Percentiles rank a stretch among this genome's conserved stretches.
These are phyloP conservation scores for Pardosa pseudoannulata DNA, from an alignment of 2,888 invertebrate genomes.

Conservation along the genomic window DNA sequence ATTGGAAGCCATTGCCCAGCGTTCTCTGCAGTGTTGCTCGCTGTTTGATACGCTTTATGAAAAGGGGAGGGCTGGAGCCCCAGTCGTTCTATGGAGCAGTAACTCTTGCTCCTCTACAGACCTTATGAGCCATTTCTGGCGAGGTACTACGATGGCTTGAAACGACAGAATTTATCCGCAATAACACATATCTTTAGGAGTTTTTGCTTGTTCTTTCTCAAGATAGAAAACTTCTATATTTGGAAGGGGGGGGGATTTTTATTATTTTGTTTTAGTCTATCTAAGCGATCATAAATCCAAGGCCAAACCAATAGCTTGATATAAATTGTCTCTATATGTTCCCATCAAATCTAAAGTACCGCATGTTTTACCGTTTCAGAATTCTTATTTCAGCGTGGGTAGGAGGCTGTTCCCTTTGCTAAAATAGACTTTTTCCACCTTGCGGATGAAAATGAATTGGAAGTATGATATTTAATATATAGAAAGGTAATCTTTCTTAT, in stretches of 20 bases:
- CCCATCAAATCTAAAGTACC: conserved; percentile 63
- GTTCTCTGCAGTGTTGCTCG: conserved; percentile 41
- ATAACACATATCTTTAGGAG: conserved; percentile 69
- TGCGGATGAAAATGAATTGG: not conserved
- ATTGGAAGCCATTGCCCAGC: conserved; percentile 42
- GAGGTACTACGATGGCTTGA: conserved; percentile 32
- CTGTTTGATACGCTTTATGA: conserved; percentile 64
- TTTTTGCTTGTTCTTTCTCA: conserved; percentile 49
- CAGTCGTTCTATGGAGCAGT: conserved; percentile 27
- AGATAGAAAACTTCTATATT: conserved; percentile 13
- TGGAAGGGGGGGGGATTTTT: not conserved
- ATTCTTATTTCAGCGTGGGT: not conserved
- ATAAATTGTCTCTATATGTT: conserved; percentile 66
- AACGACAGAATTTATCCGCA: conserved; percentile 72
- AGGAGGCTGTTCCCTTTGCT: not conserved
- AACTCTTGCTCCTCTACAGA: conserved; percentile 55
- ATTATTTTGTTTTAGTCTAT: conserved; percentile 37
- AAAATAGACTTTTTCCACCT: conserved; percentile 14
- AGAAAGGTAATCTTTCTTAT: no score
- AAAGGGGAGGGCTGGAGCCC: not conserved
- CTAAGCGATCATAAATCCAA: conserved; percentile 64
- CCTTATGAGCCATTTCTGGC: conserved; percentile 68
- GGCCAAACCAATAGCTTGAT: conserved; percentile 70
- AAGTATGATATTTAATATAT: no score
- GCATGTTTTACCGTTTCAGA: conserved; percentile 25